Conservation (phyloP, 2,113 vertebrate species). For the Ornithorhynchus anatinus region DNA sequence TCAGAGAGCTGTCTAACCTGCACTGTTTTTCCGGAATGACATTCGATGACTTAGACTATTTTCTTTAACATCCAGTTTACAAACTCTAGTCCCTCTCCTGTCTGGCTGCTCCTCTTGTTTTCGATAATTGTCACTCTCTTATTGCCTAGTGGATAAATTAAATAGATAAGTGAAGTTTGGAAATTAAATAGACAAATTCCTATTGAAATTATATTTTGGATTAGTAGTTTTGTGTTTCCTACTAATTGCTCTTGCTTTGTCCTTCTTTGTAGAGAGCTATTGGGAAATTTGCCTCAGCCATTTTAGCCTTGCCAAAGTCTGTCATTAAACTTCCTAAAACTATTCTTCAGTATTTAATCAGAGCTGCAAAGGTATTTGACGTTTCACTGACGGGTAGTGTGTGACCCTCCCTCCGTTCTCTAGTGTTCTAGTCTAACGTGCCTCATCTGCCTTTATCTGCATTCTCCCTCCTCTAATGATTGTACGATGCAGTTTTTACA, state of each 20-base stretch:
- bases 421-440: slow-evolving; percentile 39
- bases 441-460: slow-evolving; percentile 50
- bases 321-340: slow-evolving; percentile 99
- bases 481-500: background rate
- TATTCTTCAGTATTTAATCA: slow-evolving; percentile 96
- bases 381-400: slow-evolving; percentile 60
- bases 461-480: slow-evolving; percentile 67
- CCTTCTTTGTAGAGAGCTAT: slow-evolving; percentile 95
- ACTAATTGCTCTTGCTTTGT: slow-evolving; percentile 86
- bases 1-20: background rate
- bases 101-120: background rate
- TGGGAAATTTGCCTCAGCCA: slow-evolving; percentile 95
- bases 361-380: slow-evolving; percentile 93
- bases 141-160: background rate
- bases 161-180: no score
- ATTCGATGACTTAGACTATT: background rate
- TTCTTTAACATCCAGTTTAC: background rate
- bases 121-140: slow-evolving; percentile 6
- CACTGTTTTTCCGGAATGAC: background rate
- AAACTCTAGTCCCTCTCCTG: background rate
- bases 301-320: slow-evolving; percentile 98
- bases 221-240: slow-evolving; percentile 57
- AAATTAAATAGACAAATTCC: slow-evolving; percentile 23
- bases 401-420: slow-evolving; percentile 39
- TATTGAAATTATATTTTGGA: slow-evolving; percentile 12